Evolutionary conservation across 2,888 invertebrate species (phyloP).

Genomic region (Pristionchus exspectatus): DNA sequence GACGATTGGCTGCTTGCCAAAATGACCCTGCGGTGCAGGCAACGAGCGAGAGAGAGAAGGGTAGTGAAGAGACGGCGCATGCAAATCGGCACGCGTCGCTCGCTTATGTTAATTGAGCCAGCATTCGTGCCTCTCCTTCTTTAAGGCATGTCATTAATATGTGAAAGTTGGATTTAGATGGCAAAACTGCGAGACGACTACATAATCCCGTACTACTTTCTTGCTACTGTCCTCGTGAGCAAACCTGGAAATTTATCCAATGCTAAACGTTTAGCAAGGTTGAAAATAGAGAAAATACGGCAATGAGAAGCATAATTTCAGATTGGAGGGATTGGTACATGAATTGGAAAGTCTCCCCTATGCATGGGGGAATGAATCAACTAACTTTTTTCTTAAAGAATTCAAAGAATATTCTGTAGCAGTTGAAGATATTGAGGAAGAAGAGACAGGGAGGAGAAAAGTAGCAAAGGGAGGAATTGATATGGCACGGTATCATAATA

Average conservation of each 20-base stretch:
- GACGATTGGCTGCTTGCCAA: too few relatives aligned
- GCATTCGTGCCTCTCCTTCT: too few relatives aligned
- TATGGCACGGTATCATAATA: constrained; percentile 10
- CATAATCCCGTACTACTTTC: constrained; percentile 72
- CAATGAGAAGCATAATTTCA: not conserved
- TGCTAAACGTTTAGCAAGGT: constrained; percentile 56
- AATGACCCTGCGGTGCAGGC: too few relatives aligned
- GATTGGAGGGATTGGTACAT: constrained; percentile 66
- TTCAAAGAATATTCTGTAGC: constrained; percentile 46
- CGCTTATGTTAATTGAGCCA: too few relatives aligned
- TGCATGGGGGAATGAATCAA: constrained; percentile 71
- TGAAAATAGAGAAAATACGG: not conserved
- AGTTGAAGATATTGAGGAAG: constrained; percentile 33
- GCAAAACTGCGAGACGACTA: constrained; percentile 75
- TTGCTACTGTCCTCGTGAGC: constrained; percentile 69
- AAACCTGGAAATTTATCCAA: constrained; percentile 72
- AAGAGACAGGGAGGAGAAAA: not conserved
- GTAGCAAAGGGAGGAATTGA: constrained; percentile 38
- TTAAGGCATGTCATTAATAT: too few relatives aligned
- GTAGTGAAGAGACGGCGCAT: too few relatives aligned
- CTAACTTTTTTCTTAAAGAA: constrained; percentile 65
- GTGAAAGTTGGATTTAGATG: constrained; percentile 59
- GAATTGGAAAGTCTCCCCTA: constrained; percentile 72
- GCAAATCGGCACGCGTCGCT: too few relatives aligned
- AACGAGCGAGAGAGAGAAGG: too few relatives aligned